A percentile compares a stretch with the other conserved stretches of the same genome.
Conservation (phyloP, 2,888 invertebrate species). For the Bombylius discolor region DNA sequence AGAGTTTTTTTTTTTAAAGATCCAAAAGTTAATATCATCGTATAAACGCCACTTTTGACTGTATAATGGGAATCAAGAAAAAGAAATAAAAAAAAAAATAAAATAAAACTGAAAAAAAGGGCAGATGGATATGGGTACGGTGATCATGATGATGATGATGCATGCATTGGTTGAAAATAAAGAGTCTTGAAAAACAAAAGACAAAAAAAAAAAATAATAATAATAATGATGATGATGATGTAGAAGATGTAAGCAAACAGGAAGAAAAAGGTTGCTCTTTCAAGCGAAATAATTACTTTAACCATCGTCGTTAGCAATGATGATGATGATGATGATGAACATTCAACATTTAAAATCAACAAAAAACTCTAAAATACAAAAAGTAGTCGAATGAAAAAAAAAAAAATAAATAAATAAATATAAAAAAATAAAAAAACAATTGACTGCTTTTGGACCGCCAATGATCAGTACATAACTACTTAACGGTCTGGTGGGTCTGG, state of each 20-base stretch:
- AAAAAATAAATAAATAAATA: no score
- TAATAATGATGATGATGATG: not conserved
- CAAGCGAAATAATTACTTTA: slow-evolving; percentile 6
- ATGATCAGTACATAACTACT: not conserved
- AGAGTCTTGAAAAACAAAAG: not conserved
- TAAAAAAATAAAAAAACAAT: not conserved
- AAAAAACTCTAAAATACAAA: not conserved
- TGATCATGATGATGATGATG: not conserved
- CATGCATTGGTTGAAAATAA: not conserved
- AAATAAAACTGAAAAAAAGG: not conserved
- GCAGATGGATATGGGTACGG: not conserved
- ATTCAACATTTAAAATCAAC: not conserved
- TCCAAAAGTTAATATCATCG: no score
- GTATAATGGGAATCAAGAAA: no score
- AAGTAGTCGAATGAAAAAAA: no score
- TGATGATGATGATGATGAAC: not conserved
- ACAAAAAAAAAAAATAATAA: no score
- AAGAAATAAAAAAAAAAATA: no score
- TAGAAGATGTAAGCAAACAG: not conserved
- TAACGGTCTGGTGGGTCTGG: not conserved
- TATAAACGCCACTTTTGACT: no score
- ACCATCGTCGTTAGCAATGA: slow-evolving; percentile 1
- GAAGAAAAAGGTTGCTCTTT: not conserved
- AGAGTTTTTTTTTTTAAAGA: no score
- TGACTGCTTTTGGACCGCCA: not conserved